phyloP scores from a whole-genome alignment of 2,113 vertebrate genomes.

The Sylvilagus bachmani region DNA sequence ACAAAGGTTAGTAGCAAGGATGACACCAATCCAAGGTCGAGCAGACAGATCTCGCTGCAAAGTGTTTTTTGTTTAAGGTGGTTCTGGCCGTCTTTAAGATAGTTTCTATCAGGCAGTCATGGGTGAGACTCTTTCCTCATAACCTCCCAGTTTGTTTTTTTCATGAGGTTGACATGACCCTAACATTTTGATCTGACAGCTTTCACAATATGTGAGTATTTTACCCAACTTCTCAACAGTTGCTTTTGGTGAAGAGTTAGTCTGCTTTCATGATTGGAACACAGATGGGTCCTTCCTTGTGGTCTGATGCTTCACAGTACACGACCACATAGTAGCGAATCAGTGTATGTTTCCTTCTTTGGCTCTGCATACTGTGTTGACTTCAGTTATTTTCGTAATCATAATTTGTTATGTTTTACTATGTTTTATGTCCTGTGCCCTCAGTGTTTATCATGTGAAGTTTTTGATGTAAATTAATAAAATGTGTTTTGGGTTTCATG shows the following conservation, averaged over 20 bases:
- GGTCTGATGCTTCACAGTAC: not conserved
- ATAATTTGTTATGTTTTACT: not conserved
- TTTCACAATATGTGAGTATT: not conserved
- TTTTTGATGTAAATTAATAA: not conserved
- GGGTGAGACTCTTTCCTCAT: not conserved
- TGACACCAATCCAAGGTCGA: not conserved
- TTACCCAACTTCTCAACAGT: not conserved
- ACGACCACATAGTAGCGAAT: not conserved
- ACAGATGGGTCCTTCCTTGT: not conserved
- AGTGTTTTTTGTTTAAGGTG: not conserved
- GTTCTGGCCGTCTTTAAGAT: not conserved
- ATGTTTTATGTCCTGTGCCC: not conserved
- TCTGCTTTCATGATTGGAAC: not conserved
- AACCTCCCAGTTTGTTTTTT: not conserved
- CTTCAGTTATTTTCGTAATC: not conserved
- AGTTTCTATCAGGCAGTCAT: not conserved
- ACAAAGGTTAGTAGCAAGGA: too few species aligned
- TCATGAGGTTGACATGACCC: not conserved
- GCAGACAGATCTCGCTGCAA: too few species aligned
- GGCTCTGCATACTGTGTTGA: not conserved
- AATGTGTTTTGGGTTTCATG: not conserved
- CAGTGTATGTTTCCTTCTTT: not conserved
- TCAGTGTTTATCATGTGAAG: not conserved
- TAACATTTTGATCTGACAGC: too few species aligned
- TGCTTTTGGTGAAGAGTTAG: not conserved